phyloP scores from a whole-genome alignment of 1,140 invertebrate species.

The Aradophagus sp. region DNA sequence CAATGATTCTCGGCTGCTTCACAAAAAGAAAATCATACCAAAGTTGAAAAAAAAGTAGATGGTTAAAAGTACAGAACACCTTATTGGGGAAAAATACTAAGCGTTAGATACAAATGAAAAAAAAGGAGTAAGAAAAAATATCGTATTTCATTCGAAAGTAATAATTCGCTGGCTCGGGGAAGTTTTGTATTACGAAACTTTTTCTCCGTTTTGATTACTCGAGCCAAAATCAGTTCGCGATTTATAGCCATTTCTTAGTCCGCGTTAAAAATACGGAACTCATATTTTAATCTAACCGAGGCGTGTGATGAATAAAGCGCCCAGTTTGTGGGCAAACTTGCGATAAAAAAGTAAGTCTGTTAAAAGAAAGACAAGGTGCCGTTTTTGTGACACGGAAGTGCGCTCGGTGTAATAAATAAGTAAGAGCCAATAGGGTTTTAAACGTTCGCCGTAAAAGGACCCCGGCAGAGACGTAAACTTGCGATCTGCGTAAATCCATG shows the following conservation, averaged over 20 bases:
- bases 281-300: conserved; percentile 28
- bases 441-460: conserved; percentile 64
- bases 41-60: too few species aligned
- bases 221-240: conserved; percentile 21
- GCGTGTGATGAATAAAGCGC: conserved; percentile 37
- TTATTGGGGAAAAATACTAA: too few species aligned
- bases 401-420: conserved; percentile 66
- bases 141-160: not conserved
- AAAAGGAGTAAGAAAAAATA: too few species aligned
- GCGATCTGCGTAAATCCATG: conserved; percentile 65
- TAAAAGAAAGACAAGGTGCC: conserved; percentile 55
- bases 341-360: conserved; percentile 55
- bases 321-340: conserved; percentile 34
- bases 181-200: conserved; percentile 10
- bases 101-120: too few species aligned
- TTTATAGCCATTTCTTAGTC: conserved; percentile 26
- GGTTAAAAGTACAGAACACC: too few species aligned
- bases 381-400: conserved; percentile 50
- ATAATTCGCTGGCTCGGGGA: not conserved
- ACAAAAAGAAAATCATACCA: too few species aligned
- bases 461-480: conserved; percentile 63
- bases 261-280: conserved; percentile 18
- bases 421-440: conserved; percentile 66
- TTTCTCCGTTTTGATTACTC: conserved; percentile 9
- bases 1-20: too few species aligned